Evolutionary conservation across 2,888 invertebrate genomes (phyloP), one percentile per base, ranked within the genome.

Genomic region (Acanthoscelides obtectus): DNA sequence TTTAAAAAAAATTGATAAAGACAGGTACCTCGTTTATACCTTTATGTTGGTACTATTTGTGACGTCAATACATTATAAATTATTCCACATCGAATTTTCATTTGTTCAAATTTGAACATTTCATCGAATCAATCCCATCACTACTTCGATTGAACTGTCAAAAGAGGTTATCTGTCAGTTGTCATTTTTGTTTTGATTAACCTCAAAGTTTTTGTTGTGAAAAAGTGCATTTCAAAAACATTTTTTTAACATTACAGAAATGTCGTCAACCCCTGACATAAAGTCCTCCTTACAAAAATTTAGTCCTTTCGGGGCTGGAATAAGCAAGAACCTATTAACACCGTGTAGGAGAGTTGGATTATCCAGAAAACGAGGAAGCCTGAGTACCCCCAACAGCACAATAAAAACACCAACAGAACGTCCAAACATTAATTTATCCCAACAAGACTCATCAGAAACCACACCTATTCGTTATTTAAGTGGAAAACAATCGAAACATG

Each of bases 301-400:
- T 20, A 75, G 73, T 65, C 73, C 73, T 4, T 72, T 64, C 65
- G 73, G 73, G 27, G 69, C 87, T 20, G 87, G 88, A 20, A 88
- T 89, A 22, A 88, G 86, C 77, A 88, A 87, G 77, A 86, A 86
- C 22, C 81, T 88, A 64, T 80, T 88, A 66, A 89, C 88, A 68
- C 88, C 89, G 21, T 88, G 88, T 76, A 83, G 88, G 80, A 84
- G 88, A 79, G 81, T 89, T 63, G 89, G 89, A 12, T 82, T 89
- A 27, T 88, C 88, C 1, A 85, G 88, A 75, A 82, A 80, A 72
- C 76, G 76, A 69, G 79, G 77, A 73, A 77, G 77, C 64, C 74
- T 77, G 6, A 72, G 71, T 45, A 77, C 79, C 64, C 75, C 78
- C 8, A 72, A 70, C 25, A 76, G 70, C 68, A 73, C 71, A 68